These are phyloP conservation scores for Leguminivora glycinivorella DNA, from an alignment of 1,140 invertebrate genomes.

Conservation along the genomic window DNA sequence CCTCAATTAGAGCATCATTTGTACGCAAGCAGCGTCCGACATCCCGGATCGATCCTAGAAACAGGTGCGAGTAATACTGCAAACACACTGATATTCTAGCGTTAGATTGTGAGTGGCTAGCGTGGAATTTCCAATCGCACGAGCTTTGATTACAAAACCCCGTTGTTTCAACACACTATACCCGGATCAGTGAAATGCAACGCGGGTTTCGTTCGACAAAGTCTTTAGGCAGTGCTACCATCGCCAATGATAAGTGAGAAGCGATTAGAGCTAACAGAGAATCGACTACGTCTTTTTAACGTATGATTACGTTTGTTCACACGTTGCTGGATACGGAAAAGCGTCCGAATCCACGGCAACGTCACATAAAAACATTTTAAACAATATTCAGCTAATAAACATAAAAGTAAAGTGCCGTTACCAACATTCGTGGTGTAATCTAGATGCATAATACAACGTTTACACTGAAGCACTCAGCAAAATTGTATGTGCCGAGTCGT, in stretches of 20 bases:
- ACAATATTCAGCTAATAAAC: conserved; percentile 12
- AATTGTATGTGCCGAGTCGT: conserved; percentile 15
- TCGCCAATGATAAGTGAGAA: too few relatives aligned
- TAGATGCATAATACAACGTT: conserved; percentile 25
- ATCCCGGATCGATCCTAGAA: conserved; percentile 32
- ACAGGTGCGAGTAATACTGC: conserved; percentile 26
- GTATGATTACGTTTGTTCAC: neutral
- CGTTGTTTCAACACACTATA: neutral
- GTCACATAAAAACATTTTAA: neutral
- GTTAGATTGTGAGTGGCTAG: conserved; percentile 6
- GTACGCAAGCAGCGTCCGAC: conserved; percentile 36
- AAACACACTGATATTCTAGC: neutral
- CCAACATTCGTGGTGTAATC: conserved; percentile 9
- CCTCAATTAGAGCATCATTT: conserved; percentile 48
- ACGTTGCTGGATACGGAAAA: neutral
- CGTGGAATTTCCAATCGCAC: conserved; percentile 7
- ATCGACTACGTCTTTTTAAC: too few relatives aligned
- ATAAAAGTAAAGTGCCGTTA: conserved; percentile 12
- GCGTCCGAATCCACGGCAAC: neutral
- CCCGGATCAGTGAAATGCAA: neutral
- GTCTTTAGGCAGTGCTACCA: too few relatives aligned
- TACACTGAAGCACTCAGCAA: conserved; percentile 22
- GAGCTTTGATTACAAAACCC: neutral
- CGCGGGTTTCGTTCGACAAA: neutral
- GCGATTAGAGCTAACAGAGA: too few relatives aligned